phyloP scores from a whole-genome alignment of 2,113 vertebrate species.

The Charadrius vociferus region DNA sequence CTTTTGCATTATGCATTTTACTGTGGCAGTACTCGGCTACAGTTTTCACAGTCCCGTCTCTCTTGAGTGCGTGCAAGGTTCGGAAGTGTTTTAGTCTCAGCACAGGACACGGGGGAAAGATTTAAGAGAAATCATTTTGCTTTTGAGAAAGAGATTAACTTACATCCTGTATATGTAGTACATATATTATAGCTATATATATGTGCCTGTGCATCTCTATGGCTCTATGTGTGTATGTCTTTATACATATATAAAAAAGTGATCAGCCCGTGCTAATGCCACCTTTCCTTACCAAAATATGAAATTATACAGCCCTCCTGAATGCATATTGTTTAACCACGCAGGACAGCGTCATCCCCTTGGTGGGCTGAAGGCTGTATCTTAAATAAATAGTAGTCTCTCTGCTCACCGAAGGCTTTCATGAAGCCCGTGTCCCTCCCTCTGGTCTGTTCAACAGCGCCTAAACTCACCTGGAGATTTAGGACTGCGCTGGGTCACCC shows the following conservation, averaged over 20 bases:
- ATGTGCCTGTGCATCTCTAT: neutral
- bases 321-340: neutral
- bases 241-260: neutral
- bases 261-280: no score
- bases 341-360: neutral
- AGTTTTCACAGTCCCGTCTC: neutral
- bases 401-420: neutral
- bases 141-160: neutral
- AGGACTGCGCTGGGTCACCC: neutral
- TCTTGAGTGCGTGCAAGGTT: neutral
- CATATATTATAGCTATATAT: neutral
- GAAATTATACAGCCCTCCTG: neutral
- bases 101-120: neutral
- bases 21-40: neutral
- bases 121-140: neutral
- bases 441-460: no score
- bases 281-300: neutral
- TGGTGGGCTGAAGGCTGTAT: neutral
- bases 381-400: neutral
- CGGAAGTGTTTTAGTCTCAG: neutral
- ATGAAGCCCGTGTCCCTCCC: accelerated
- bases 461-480: no score
- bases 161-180: accelerated
- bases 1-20: neutral
- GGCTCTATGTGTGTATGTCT: no score